Conservation (phyloP, 2,888 invertebrate genomes). For the Ischnus inquisitorius region DNA sequence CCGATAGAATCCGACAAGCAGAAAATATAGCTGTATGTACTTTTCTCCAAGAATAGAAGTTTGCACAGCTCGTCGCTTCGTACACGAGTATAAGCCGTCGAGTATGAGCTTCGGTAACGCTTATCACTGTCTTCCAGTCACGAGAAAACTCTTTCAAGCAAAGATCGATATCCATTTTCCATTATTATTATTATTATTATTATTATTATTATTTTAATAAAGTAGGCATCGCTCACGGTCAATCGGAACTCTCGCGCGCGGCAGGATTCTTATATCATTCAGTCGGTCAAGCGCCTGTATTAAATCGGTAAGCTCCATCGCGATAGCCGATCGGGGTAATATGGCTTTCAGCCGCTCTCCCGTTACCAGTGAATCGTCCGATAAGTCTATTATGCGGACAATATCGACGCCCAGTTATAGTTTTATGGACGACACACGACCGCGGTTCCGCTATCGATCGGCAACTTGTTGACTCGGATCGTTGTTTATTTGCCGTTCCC, state of each 20-base stretch:
- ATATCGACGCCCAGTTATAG: background rate
- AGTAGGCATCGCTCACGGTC: background rate
- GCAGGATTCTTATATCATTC: background rate
- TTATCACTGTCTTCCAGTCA: conserved; percentile 26
- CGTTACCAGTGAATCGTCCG: background rate
- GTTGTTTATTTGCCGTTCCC: background rate
- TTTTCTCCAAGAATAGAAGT: conserved; percentile 45
- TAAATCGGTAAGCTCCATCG: background rate
- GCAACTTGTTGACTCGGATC: background rate
- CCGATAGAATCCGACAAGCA: no score
- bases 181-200: no score
- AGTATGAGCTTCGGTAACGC: conserved; percentile 53
- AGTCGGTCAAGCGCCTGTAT: no score
- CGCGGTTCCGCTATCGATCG: background rate
- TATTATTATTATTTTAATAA: background rate
- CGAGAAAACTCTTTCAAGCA: conserved; percentile 31
- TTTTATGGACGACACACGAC: background rate
- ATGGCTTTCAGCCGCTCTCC: background rate
- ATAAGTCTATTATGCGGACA: background rate
- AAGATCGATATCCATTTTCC: conserved; percentile 43
- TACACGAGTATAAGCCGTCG: conserved; percentile 28
- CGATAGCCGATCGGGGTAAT: background rate
- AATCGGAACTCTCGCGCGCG: background rate
- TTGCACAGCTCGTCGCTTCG: conserved; percentile 43
- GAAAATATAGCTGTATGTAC: background rate